A percentile compares a stretch with the other conserved stretches of the same genome.
Evolutionary conservation across 2,888 invertebrate species (phyloP).

Genomic region (Thera obeliscata): DNA sequence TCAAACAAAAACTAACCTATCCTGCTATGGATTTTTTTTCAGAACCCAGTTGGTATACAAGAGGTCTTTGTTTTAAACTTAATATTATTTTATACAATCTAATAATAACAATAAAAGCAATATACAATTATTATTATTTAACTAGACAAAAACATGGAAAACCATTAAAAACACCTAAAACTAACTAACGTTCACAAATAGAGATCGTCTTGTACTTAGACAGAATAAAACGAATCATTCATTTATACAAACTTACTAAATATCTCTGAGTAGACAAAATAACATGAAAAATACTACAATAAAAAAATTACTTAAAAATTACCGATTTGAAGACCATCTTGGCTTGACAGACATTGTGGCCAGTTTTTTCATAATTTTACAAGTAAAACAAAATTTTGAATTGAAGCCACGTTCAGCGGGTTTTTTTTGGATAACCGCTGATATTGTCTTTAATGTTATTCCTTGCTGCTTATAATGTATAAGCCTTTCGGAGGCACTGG

Average conservation of each 20-base stretch:
- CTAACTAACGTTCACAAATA: constrained; percentile 8
- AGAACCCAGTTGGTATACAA: background rate
- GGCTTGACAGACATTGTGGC: no score
- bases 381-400: no score
- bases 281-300: no score
- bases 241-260: background rate
- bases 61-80: background rate
- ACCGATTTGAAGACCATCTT: no score
- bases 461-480: no score
- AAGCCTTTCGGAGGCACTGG: no score
- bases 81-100: background rate
- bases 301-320: no score
- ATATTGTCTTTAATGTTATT: no score
- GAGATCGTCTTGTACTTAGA: constrained; percentile 34
- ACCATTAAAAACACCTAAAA: constrained; percentile 17
- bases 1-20: background rate
- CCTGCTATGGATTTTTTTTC: background rate
- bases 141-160: constrained; percentile 11
- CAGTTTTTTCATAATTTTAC: no score
- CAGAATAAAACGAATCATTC: constrained; percentile 16
- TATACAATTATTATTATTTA: constrained; percentile 2
- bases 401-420: no score
- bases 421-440: no score
- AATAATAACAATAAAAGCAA: background rate
- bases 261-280: background rate